These are phyloP conservation scores for Pecten maximus DNA, from an alignment of 2,888 invertebrate genomes.

Conservation along the genomic window DNA sequence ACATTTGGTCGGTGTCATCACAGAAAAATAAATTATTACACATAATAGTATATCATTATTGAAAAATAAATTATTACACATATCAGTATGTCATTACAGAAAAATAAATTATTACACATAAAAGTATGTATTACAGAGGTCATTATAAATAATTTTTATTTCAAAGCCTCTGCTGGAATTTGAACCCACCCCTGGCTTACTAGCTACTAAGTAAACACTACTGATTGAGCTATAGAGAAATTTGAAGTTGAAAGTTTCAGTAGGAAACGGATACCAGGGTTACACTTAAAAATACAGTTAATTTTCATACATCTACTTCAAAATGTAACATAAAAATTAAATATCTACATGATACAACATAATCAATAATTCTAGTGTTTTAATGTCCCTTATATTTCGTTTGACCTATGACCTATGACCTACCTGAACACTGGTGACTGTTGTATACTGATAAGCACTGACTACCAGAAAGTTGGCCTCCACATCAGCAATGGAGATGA, in stretches of 20 bases:
- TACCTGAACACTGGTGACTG: constrained; percentile 89
- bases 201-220: no score
- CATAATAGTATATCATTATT: not conserved
- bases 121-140: not conserved
- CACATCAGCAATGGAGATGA: constrained; percentile 92
- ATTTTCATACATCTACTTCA: no score
- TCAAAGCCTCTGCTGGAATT: no score
- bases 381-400: no score
- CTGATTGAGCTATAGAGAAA: no score
- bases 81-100: not conserved
- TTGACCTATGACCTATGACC: constrained; percentile 38
- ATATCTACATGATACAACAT: no score
- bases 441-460: constrained; percentile 90
- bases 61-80: not conserved
- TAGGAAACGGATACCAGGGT: no score
- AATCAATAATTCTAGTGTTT: no score
- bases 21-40: not conserved
- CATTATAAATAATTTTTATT: constrained; percentile 44
- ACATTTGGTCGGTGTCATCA: not conserved
- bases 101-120: constrained; percentile 8
- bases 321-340: no score
- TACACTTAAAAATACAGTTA: no score
- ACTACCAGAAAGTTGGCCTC: constrained; percentile 92
- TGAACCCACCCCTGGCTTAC: no score
- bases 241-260: no score